phyloP scores from a whole-genome alignment of 2,797 vertebrate genomes.

The Knipowitschia caucasica region DNA sequence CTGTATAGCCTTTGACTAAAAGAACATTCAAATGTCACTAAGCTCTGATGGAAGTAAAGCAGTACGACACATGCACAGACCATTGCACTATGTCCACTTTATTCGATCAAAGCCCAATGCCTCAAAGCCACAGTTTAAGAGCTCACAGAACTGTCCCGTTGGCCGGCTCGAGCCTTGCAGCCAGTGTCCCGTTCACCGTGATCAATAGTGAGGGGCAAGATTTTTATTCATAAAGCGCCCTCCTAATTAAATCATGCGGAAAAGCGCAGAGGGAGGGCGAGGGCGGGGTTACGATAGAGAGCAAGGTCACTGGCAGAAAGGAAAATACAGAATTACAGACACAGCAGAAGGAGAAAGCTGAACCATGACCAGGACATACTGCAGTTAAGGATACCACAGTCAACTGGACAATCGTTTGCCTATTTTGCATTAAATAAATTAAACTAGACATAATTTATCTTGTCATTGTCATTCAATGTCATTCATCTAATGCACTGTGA shows the following conservation, averaged over 20 bases:
- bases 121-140: constrained; percentile 20
- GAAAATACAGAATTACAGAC: constrained; percentile 59
- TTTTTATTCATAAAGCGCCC: constrained; percentile 95
- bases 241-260: constrained; percentile 95
- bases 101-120: constrained; percentile 8
- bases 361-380: constrained; percentile 10
- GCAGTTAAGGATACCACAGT: neutral
- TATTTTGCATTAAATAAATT: too few relatives aligned
- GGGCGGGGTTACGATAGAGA: constrained; percentile 55
- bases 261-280: constrained; percentile 75
- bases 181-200: constrained; percentile 69
- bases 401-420: too few relatives aligned
- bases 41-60: neutral
- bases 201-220: constrained; percentile 91
- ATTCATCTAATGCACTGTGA: too few relatives aligned
- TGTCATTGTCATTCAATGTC: too few relatives aligned
- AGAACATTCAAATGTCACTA: neutral
- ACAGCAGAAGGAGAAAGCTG: constrained; percentile 26
- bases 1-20: neutral
- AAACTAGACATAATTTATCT: too few relatives aligned
- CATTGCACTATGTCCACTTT: neutral
- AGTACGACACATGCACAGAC: too few relatives aligned
- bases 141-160: constrained; percentile 33
- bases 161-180: constrained; percentile 35
- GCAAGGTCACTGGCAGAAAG: constrained; percentile 62